phyloP scores from a whole-genome alignment of 2,113 vertebrate genomes.

The Tenebrosternarchus preto region DNA sequence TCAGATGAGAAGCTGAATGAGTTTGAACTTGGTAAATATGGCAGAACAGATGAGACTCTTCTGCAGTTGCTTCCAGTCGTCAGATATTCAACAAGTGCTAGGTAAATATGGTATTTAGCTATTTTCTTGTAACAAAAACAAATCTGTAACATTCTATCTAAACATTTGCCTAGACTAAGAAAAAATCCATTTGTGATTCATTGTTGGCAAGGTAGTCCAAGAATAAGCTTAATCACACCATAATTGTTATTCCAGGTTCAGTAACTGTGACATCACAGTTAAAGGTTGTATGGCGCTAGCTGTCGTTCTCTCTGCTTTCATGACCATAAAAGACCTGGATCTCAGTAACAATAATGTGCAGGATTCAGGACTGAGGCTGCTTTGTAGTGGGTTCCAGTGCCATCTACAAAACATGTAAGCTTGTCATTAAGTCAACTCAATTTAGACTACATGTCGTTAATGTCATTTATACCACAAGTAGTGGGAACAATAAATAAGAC shows the following conservation, averaged over 20 bases:
- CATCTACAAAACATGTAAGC: background rate
- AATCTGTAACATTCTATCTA: too few species aligned
- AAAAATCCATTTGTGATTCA: too few species aligned
- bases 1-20: slow-evolving; percentile 37
- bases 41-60: slow-evolving; percentile 5
- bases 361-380: background rate
- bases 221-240: too few species aligned
- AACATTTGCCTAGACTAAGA: too few species aligned
- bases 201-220: too few species aligned
- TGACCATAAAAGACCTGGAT: slow-evolving; percentile 8
- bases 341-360: slow-evolving; percentile 16
- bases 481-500: background rate
- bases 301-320: background rate
- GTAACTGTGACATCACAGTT: slow-evolving; percentile 25
- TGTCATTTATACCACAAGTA: background rate
- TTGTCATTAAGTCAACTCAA: background rate
- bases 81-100: slow-evolving; percentile 15
- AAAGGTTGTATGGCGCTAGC: slow-evolving; percentile 8
- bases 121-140: too few species aligned
- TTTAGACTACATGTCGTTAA: too few species aligned
- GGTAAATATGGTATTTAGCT: slow-evolving; percentile 9
- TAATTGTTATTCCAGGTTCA: background rate
- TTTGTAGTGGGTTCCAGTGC: slow-evolving; percentile 1
- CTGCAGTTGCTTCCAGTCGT: slow-evolving; percentile 17
- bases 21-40: slow-evolving; percentile 25